Conservation (phyloP, 2,888 invertebrate genomes). For the Carterocephalus palaemon region DNA sequence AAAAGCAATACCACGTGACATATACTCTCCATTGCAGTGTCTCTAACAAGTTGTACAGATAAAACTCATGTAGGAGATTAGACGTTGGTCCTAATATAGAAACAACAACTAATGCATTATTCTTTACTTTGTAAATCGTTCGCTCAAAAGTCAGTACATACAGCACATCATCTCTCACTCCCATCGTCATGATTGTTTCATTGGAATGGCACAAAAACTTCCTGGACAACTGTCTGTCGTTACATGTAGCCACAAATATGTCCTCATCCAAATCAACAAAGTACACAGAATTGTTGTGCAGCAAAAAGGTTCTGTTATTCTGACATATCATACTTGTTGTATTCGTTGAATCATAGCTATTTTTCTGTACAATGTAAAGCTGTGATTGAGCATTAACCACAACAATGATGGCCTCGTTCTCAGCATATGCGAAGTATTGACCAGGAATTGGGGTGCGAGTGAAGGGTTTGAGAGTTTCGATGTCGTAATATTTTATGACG, state of each 20-base stretch:
- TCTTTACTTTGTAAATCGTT: constrained; percentile 42
- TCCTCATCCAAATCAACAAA: constrained; percentile 47
- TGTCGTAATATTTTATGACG: constrained; percentile 50
- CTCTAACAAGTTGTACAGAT: constrained; percentile 52
- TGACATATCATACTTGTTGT: constrained; percentile 39
- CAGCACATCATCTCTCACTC: constrained; percentile 38
- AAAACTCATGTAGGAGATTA: constrained; percentile 42
- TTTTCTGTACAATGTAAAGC: constrained; percentile 44
- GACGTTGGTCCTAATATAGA: constrained; percentile 37
- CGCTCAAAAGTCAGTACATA: constrained; percentile 47
- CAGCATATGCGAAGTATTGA: constrained; percentile 47
- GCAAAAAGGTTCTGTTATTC: constrained; percentile 45
- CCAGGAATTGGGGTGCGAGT: constrained; percentile 41
- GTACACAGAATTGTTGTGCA: constrained; percentile 41
- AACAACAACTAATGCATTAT: constrained; percentile 33
- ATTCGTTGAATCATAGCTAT: constrained; percentile 24
- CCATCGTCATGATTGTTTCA: constrained; percentile 47
- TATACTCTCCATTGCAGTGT: constrained; percentile 56
- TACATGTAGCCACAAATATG: constrained; percentile 33
- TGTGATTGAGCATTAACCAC: constrained; percentile 42
- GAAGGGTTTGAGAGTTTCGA: constrained; percentile 40
- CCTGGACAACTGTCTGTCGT: neutral
- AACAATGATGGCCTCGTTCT: constrained; percentile 44
- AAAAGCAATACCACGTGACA: constrained; percentile 51
- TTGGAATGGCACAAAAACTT: constrained; percentile 5